Conservation (phyloP, 2,113 vertebrate genomes). For the Parus major region DNA sequence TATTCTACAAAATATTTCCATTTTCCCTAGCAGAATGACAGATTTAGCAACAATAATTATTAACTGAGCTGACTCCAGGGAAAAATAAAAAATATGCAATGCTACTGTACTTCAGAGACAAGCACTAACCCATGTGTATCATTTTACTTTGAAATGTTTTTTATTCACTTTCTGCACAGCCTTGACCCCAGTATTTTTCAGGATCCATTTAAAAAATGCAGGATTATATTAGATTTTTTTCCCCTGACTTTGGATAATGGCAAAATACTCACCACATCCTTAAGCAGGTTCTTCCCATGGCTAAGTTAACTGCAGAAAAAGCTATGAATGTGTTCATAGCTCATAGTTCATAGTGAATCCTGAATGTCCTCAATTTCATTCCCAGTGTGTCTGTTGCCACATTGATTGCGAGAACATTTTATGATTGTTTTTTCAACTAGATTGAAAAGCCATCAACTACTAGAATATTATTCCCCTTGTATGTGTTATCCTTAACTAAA, state of each 20-base stretch:
- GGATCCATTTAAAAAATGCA: not conserved
- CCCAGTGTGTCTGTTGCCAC: not conserved
- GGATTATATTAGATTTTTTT: not conserved
- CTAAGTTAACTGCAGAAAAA: not conserved
- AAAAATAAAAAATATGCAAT: not conserved
- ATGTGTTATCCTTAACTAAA: not conserved
- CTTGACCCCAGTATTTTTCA: not conserved
- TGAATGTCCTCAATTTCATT: not conserved
- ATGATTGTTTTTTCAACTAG: not conserved
- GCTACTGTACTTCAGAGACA: not conserved
- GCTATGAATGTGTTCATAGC: not conserved
- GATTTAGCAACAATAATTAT: constrained; percentile 3
- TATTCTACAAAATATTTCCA: not conserved
- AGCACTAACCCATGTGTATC: not conserved
- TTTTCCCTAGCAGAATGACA: not conserved
- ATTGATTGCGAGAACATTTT: not conserved
- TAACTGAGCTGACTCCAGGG: not conserved
- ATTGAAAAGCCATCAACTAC: not conserved
- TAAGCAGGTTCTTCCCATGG: not conserved
- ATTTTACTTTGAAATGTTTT: not conserved
- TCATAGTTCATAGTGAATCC: no score
- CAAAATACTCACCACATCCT: not conserved
- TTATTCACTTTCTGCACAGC: not conserved
- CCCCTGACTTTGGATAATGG: not conserved
- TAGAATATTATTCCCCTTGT: not conserved